Evolutionary conservation across 2,888 invertebrate genomes (phyloP).

Genomic region (Parasteatoda lunata): DNA sequence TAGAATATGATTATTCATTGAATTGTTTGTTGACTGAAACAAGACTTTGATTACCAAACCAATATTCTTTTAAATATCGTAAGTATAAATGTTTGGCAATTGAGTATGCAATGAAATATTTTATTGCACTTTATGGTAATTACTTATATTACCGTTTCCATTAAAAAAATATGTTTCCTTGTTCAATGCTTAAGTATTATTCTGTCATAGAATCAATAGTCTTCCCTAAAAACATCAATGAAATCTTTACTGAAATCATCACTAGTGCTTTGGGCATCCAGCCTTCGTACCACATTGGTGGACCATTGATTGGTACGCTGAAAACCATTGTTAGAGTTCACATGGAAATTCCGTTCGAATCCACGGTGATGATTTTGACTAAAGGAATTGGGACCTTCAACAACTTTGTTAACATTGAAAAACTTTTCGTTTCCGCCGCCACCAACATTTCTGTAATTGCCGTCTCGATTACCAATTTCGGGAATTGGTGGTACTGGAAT

Average conservation of each 20-base stretch:
- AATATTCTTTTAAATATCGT: too few species aligned
- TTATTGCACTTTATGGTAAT: too few species aligned
- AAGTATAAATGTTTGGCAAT: too few species aligned
- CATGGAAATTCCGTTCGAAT: constrained; percentile 54
- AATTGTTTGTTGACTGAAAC: too few species aligned
- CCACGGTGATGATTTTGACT: constrained; percentile 44
- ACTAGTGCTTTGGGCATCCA: constrained; percentile 45
- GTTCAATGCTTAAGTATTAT: too few species aligned
- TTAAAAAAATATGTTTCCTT: too few species aligned
- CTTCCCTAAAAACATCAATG: constrained; percentile 64
- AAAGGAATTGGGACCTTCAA: constrained; percentile 59
- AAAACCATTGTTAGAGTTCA: constrained; percentile 53
- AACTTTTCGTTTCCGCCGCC: constrained; percentile 53
- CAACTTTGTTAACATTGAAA: constrained; percentile 34
- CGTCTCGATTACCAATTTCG: constrained; percentile 1
- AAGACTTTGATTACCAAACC: too few species aligned
- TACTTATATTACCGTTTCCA: too few species aligned
- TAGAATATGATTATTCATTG: too few species aligned
- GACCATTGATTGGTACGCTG: constrained; percentile 55
- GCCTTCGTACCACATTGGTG: constrained; percentile 25
- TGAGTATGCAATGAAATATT: too few species aligned
- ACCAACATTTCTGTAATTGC: constrained; percentile 37
- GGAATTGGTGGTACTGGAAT: constrained; percentile 24
- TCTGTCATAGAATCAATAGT: constrained; percentile 13
- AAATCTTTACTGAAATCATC: constrained; percentile 61